These are phyloP conservation scores for Scatophagus argus DNA, from an alignment of 2,113 vertebrate species.

Conservation along the genomic window DNA sequence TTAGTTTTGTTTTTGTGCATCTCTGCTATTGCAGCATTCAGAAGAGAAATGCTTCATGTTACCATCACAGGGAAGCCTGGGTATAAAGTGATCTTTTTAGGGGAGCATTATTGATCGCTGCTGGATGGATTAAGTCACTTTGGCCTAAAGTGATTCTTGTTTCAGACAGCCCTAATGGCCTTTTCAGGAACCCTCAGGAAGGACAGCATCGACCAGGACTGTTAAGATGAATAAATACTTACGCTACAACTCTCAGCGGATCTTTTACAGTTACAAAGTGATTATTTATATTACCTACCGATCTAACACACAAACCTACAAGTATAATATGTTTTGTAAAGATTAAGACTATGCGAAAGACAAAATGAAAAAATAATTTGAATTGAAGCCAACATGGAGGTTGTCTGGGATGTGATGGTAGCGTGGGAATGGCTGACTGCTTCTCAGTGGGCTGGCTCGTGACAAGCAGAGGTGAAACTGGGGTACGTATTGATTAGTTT, in stretches of 20 bases:
- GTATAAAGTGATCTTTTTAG: neutral
- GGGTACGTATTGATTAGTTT: constrained; percentile 3
- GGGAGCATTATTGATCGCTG: neutral
- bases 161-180: too few relatives aligned
- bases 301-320: neutral
- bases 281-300: neutral
- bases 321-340: constrained; percentile 21
- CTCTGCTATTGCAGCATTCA: neutral
- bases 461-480: constrained; percentile 48
- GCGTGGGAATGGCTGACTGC: constrained; percentile 42
- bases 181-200: neutral
- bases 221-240: neutral
- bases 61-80: neutral
- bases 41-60: neutral
- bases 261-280: neutral
- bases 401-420: constrained; percentile 39
- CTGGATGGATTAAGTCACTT: neutral
- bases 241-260: neutral
- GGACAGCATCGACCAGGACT: neutral
- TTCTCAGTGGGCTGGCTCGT: constrained; percentile 49
- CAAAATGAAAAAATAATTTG: neutral
- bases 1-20: neutral
- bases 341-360: neutral
- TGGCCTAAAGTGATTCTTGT: neutral
- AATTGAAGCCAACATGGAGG: constrained; percentile 36